Conservation (phyloP, 2,888 invertebrate species). For the Tinea semifulvella region DNA sequence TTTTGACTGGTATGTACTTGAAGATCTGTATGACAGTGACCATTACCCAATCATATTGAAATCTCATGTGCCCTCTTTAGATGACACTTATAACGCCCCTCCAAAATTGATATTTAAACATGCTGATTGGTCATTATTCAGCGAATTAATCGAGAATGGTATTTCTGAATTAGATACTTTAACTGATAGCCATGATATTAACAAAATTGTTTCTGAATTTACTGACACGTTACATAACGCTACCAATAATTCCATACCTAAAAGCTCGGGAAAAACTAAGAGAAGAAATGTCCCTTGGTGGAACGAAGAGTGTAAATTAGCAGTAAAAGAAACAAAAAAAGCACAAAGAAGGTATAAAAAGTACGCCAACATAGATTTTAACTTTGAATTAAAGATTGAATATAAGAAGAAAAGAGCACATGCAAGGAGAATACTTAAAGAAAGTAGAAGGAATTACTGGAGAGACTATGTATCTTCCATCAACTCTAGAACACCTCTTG, state of each 20-base stretch:
- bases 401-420: conserved; percentile 15
- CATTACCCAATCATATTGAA: too few relatives aligned
- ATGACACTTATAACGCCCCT: too few relatives aligned
- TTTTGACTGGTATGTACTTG: too few relatives aligned
- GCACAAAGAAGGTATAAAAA: conserved; percentile 12
- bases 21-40: too few relatives aligned
- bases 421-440: conserved; percentile 12
- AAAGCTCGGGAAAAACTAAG: conserved; percentile 14
- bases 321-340: conserved; percentile 14
- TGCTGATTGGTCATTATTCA: too few relatives aligned
- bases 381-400: conserved; percentile 12
- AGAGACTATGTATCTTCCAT: conserved; percentile 16
- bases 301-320: conserved; percentile 13
- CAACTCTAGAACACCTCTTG: conserved; percentile 14
- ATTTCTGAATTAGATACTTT: too few relatives aligned
- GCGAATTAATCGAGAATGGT: too few relatives aligned
- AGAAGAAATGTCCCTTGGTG: conserved; percentile 8
- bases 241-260: conserved; percentile 11
- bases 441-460: conserved; percentile 14
- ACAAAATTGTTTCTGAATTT: conserved; percentile 3
- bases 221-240: conserved; percentile 16
- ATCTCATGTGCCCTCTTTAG: too few relatives aligned
- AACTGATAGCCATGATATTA: conserved; percentile 4
- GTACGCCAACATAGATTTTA: conserved; percentile 13
- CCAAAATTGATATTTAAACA: too few relatives aligned